These are phyloP conservation scores for Pyrgus malvae DNA, from an alignment of 2,888 invertebrate species.

Conservation along the genomic window DNA sequence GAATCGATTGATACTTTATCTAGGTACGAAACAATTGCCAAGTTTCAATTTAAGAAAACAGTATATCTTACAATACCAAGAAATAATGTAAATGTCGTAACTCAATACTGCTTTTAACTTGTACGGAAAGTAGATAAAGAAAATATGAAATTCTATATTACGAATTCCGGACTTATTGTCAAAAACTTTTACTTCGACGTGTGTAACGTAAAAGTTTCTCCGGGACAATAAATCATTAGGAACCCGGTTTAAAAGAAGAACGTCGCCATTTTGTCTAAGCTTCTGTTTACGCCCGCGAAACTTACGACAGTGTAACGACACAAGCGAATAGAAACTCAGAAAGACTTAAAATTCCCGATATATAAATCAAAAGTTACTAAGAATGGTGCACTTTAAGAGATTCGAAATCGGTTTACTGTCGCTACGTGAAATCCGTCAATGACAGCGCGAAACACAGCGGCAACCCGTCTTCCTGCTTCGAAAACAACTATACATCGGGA, in stretches of 20 bases:
- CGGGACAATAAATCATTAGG: slow-evolving; percentile 16
- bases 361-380: slow-evolving; percentile 23
- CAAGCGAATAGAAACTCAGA: slow-evolving; percentile 1
- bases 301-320: background rate
- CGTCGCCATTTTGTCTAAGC: slow-evolving; percentile 24
- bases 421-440: slow-evolving; percentile 28
- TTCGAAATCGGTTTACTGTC: slow-evolving; percentile 14
- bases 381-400: slow-evolving; percentile 21
- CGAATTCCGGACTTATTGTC: slow-evolving; percentile 5
- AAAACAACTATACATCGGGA: slow-evolving; percentile 50
- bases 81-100: background rate
- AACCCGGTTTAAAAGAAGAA: slow-evolving; percentile 1
- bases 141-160: background rate
- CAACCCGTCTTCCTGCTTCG: slow-evolving; percentile 31
- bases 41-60: too few relatives aligned
- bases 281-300: slow-evolving; percentile 1
- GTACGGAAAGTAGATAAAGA: background rate
- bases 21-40: too few relatives aligned
- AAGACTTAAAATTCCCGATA: slow-evolving; percentile 10
- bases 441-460: slow-evolving; percentile 18
- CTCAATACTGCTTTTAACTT: background rate
- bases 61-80: too few relatives aligned
- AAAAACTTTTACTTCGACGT: slow-evolving; percentile 4
- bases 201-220: slow-evolving; percentile 15
- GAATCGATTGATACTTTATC: too few relatives aligned